Conservation (phyloP, 2,797 vertebrate genomes). For the Selene dorsalis region DNA sequence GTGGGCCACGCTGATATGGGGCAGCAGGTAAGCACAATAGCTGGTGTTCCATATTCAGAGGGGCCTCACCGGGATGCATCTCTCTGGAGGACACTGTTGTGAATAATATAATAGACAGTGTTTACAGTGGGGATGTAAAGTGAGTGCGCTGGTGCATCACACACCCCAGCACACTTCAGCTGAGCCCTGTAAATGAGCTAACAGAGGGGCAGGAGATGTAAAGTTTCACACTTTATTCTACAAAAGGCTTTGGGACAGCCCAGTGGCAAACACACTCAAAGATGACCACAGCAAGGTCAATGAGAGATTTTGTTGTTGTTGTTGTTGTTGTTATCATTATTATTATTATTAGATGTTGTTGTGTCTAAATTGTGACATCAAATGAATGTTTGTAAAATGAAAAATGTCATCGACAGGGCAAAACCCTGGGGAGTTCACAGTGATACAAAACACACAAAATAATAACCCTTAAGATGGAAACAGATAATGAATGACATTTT, state of each 20-base stretch:
- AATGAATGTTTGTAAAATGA: neutral
- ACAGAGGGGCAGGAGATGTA: conserved; percentile 70
- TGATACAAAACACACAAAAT: neutral
- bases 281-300: conserved; percentile 15
- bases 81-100: conserved; percentile 82
- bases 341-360: neutral
- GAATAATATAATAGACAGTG: conserved; percentile 87
- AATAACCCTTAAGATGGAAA: neutral
- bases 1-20: conserved; percentile 78
- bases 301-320: neutral
- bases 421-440: neutral
- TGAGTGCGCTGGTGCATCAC: conserved; percentile 83
- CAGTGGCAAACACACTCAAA: conserved; percentile 27
- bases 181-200: conserved; percentile 84
- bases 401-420: neutral
- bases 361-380: neutral
- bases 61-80: conserved; percentile 78
- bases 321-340: neutral
- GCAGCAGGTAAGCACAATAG: conserved; percentile 85
- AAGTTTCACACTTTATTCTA: conserved; percentile 75
- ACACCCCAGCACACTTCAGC: conserved; percentile 84
- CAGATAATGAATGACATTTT: neutral
- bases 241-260: conserved; percentile 62
- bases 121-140: conserved; percentile 87
- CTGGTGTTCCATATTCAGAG: conserved; percentile 87